These are phyloP conservation scores for Lithophane semibrunnea DNA, from an alignment of 2,888 invertebrate species.

Conservation along the genomic window DNA sequence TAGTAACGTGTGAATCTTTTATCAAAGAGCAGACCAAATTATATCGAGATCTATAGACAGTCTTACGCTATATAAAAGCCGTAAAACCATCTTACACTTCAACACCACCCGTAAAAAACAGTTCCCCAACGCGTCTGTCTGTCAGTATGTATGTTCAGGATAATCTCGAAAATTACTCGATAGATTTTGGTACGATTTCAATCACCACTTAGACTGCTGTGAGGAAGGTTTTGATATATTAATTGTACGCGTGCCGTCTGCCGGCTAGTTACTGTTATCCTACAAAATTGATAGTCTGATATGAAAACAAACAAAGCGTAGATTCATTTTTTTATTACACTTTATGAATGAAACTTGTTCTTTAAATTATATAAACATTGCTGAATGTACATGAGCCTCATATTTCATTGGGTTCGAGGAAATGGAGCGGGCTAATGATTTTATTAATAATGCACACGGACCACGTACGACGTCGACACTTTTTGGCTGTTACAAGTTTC, in stretches of 20 bases:
- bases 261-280: slow-evolving; percentile 10
- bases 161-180: slow-evolving; percentile 57
- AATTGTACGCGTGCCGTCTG: slow-evolving; percentile 35
- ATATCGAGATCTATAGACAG: slow-evolving; percentile 38
- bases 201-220: slow-evolving; percentile 37
- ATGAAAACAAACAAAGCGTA: slow-evolving; percentile 54
- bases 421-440: slow-evolving; percentile 59
- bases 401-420: slow-evolving; percentile 65
- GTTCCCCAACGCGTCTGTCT: slow-evolving; percentile 37
- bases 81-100: slow-evolving; percentile 44
- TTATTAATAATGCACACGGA: slow-evolving; percentile 56
- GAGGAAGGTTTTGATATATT: slow-evolving; percentile 46
- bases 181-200: slow-evolving; percentile 46
- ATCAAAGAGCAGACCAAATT: slow-evolving; percentile 33
- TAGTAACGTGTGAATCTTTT: slow-evolving; percentile 9
- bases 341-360: slow-evolving; percentile 69
- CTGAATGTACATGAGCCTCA: slow-evolving; percentile 51
- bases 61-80: slow-evolving; percentile 33
- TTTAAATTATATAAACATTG: slow-evolving; percentile 60
- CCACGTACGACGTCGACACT: slow-evolving; percentile 41
- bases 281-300: slow-evolving; percentile 41
- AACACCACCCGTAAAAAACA: slow-evolving; percentile 55
- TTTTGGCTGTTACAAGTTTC: slow-evolving; percentile 46
- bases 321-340: slow-evolving; percentile 54
- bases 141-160: slow-evolving; percentile 56